Percentiles rank a stretch among this genome's conserved stretches.
Conservation (phyloP, 2,888 invertebrate species). For the Morpho achilles region DNA sequence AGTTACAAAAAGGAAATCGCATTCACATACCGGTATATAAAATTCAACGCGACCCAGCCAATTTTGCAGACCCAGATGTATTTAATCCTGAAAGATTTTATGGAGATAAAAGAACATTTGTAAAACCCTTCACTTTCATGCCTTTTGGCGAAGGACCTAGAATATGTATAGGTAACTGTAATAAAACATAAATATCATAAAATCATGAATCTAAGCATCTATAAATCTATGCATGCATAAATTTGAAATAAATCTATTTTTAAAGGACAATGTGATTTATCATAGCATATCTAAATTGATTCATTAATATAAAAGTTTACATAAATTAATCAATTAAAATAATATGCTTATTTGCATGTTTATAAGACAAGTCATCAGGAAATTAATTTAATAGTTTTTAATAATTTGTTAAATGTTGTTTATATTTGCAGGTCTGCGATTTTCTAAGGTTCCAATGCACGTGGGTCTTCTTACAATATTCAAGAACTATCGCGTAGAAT, state of each 20-base stretch:
- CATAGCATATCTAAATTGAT: too few relatives aligned
- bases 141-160: slow-evolving; percentile 51
- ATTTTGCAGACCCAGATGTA: slow-evolving; percentile 42
- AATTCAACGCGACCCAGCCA: slow-evolving; percentile 40
- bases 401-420: not conserved
- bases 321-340: too few relatives aligned
- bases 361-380: not conserved
- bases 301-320: too few relatives aligned
- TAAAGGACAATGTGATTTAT: too few relatives aligned
- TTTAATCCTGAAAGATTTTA: slow-evolving; percentile 47
- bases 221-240: too few relatives aligned
- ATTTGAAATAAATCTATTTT: too few relatives aligned
- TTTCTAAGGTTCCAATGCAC: slow-evolving; percentile 44
- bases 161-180: slow-evolving; percentile 48
- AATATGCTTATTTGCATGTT: not conserved
- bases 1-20: slow-evolving; percentile 39
- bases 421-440: slow-evolving; percentile 23
- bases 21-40: slow-evolving; percentile 46
- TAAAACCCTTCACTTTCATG: slow-evolving; percentile 41
- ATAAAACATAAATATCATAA: not conserved
- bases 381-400: not conserved
- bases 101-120: slow-evolving; percentile 33
- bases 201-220: not conserved
- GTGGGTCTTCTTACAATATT: slow-evolving; percentile 41
- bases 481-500: slow-evolving; percentile 38